phyloP scores from a whole-genome alignment of 2,888 invertebrate species.

The Fragum sueziense region DNA sequence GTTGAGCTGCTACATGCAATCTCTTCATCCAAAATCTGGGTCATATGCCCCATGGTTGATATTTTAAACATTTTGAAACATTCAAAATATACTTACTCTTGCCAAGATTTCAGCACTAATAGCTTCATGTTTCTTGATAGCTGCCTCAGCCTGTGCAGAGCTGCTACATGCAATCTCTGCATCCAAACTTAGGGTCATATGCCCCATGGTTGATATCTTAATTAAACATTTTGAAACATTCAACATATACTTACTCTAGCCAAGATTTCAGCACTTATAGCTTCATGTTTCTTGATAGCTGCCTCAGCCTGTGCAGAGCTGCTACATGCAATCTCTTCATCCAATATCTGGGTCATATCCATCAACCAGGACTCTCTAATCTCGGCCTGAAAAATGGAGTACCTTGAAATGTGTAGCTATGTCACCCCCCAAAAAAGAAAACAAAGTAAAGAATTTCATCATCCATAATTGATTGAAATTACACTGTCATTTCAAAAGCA shows the following conservation, averaged over 20 bases:
- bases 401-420: too few relatives aligned
- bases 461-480: too few relatives aligned
- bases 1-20: constrained; percentile 90
- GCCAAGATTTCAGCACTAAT: constrained; percentile 98
- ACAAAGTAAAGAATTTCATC: too few relatives aligned
- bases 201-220: constrained; percentile 96
- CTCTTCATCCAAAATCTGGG: constrained; percentile 88
- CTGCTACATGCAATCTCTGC: constrained; percentile 87
- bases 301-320: constrained; percentile 97
- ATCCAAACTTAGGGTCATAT: constrained; percentile 95
- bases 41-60: constrained; percentile 99
- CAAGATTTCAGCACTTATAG: constrained; percentile 97
- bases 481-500: too few relatives aligned
- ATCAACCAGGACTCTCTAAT: constrained; percentile 97
- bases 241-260: constrained; percentile 89
- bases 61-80: too few relatives aligned
- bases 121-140: constrained; percentile 98
- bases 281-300: constrained; percentile 98
- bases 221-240: too few relatives aligned
- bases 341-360: constrained; percentile 97
- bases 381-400: constrained; percentile 87
- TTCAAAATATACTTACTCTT: constrained; percentile 85
- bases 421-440: too few relatives aligned
- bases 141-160: constrained; percentile 96
- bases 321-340: constrained; percentile 85